A percentile compares a stretch with the other conserved stretches of the same genome.
phyloP scores from a whole-genome alignment of 2,113 vertebrate genomes.

The Thunnus maccoyii region DNA sequence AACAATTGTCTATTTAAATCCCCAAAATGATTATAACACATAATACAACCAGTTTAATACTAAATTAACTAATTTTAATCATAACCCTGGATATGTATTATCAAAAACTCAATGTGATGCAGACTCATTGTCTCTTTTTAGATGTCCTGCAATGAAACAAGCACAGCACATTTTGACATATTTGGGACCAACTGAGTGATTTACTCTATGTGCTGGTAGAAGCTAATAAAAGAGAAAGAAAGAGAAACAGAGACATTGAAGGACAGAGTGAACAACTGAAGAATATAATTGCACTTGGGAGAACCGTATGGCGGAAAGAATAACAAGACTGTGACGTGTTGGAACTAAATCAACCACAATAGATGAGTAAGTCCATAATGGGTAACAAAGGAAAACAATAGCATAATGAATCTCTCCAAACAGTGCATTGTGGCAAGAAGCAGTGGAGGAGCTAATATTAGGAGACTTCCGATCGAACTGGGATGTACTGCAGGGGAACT shows the following conservation, averaged over 20 bases:
- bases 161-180: background rate
- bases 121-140: no score
- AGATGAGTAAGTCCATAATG: background rate
- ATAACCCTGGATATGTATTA: no score
- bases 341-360: background rate
- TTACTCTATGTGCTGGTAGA: background rate
- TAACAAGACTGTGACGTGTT: conserved; percentile 9
- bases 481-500: background rate
- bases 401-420: conserved; percentile 29
- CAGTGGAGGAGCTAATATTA: background rate
- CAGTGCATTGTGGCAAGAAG: background rate
- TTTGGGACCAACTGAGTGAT: conserved; percentile 4
- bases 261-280: conserved; percentile 8
- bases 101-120: no score
- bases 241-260: background rate
- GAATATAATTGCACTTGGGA: background rate
- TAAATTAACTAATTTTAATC: no score
- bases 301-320: background rate
- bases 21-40: no score
- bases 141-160: no score
- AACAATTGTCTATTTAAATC: no score
- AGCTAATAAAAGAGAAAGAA: background rate
- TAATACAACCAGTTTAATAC: no score
- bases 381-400: conserved; percentile 14
- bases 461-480: background rate